phyloP scores from a whole-genome alignment of 2,113 vertebrate genomes.

The Nerophis lumbriciformis region DNA sequence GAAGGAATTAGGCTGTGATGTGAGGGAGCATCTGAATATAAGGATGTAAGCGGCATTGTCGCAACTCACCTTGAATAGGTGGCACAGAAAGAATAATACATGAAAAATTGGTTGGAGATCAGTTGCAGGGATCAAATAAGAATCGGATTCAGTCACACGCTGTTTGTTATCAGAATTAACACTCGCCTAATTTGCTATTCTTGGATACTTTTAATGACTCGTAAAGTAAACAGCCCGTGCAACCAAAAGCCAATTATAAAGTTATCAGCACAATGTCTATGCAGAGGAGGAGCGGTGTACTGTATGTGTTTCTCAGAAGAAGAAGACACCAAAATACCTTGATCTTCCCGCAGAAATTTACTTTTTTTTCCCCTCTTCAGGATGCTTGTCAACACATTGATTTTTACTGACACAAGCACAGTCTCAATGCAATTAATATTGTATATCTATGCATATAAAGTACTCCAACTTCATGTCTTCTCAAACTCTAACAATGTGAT shows the following conservation, averaged over 20 bases:
- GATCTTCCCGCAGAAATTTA: constrained; percentile 53
- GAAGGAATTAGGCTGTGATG: constrained; percentile 67
- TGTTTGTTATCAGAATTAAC: constrained; percentile 72
- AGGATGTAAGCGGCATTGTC: constrained; percentile 61
- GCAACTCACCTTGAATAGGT: constrained; percentile 61
- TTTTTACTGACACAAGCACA: constrained; percentile 49
- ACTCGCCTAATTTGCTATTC: constrained; percentile 75
- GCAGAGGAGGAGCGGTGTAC: constrained; percentile 38
- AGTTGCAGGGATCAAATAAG: constrained; percentile 58
- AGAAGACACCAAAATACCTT: constrained; percentile 62
- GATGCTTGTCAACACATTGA: constrained; percentile 62
- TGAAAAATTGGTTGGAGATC: constrained; percentile 63
- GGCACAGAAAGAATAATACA: constrained; percentile 72
- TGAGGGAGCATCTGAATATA: constrained; percentile 66
- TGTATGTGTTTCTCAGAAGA: constrained; percentile 16
- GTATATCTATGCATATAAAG: constrained; percentile 44
- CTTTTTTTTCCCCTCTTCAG: constrained; percentile 39
- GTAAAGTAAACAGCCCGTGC: constrained; percentile 63
- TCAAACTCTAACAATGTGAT: constrained; percentile 17
- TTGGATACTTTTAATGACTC: constrained; percentile 76
- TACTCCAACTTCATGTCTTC: constrained; percentile 31
- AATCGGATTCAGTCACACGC: constrained; percentile 44
- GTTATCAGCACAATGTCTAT: constrained; percentile 60
- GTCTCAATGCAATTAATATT: constrained; percentile 45
- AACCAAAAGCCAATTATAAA: constrained; percentile 73